Evolutionary conservation across 2,113 vertebrate species (phyloP).

Genomic region (Cyanoderma ruficeps): DNA sequence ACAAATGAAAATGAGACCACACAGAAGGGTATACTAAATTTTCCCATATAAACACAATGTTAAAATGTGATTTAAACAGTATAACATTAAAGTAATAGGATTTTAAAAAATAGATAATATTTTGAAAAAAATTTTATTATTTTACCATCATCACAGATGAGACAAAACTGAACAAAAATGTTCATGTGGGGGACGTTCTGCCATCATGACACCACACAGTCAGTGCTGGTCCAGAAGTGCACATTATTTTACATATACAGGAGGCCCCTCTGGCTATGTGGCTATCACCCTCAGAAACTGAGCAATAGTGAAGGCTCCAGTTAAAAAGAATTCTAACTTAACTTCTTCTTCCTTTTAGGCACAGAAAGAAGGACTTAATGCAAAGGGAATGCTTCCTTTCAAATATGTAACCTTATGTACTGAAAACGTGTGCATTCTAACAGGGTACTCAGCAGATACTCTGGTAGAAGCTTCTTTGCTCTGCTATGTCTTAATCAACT

Average conservation of each 20-base stretch:
- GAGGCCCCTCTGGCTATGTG: background rate
- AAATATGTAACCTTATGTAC: background rate
- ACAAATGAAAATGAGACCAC: slow-evolving; percentile 20
- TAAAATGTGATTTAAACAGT: background rate
- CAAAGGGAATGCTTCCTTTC: background rate
- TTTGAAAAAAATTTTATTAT: background rate
- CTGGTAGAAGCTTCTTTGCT: background rate
- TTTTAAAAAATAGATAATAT: background rate
- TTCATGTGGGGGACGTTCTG: background rate
- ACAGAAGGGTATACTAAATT: background rate
- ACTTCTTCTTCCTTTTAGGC: background rate
- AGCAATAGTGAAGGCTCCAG: background rate
- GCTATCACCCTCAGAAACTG: background rate
- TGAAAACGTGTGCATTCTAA: background rate
- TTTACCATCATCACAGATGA: background rate
- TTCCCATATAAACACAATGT: background rate
- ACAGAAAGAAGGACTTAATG: background rate
- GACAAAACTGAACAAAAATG: background rate
- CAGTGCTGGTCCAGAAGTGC: background rate
- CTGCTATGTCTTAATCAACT: background rate
- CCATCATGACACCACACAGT: background rate
- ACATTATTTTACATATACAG: background rate
- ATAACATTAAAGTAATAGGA: background rate
- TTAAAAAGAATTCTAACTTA: background rate
- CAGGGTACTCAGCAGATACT: background rate